A percentile compares a stretch with the other conserved stretches of the same genome.
Evolutionary conservation across 2,888 invertebrate genomes (phyloP).

Genomic region (Thumatha senex): DNA sequence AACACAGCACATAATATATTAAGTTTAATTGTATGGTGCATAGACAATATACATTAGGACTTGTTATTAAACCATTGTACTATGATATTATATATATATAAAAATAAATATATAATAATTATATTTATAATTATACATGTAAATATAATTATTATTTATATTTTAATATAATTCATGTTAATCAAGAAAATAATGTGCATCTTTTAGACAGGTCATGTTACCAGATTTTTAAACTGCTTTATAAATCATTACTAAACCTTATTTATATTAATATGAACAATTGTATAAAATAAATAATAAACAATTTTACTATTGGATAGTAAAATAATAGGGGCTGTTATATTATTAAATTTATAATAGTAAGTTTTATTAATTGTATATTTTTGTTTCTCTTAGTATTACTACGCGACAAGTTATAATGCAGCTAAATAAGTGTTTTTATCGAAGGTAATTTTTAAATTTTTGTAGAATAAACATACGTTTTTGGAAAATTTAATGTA

Average conservation of each 20-base stretch:
- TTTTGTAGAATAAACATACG: slow-evolving; percentile 6
- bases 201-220: slow-evolving; percentile 19
- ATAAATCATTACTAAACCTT: slow-evolving; percentile 58
- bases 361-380: slow-evolving; percentile 67
- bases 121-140: not conserved
- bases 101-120: not conserved
- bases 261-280: slow-evolving; percentile 61
- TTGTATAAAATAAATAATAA: slow-evolving; percentile 63
- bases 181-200: slow-evolving; percentile 24
- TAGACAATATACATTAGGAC: slow-evolving; percentile 14
- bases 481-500: slow-evolving; percentile 28
- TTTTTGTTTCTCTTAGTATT: slow-evolving; percentile 63
- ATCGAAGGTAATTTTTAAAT: slow-evolving; percentile 19
- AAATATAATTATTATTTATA: not conserved
- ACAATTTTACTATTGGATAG: slow-evolving; percentile 79
- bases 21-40: slow-evolving; percentile 15
- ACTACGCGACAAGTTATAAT: slow-evolving; percentile 44
- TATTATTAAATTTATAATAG: slow-evolving; percentile 79
- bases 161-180: not conserved
- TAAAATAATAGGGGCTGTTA: slow-evolving; percentile 79
- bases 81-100: not conserved
- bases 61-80: not conserved
- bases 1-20: not conserved
- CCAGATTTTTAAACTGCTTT: slow-evolving; percentile 71
- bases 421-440: slow-evolving; percentile 33